Base-by-base conservation (phyloP, 2,888 invertebrate species). In the Oscheius myriophilus region DNA sequence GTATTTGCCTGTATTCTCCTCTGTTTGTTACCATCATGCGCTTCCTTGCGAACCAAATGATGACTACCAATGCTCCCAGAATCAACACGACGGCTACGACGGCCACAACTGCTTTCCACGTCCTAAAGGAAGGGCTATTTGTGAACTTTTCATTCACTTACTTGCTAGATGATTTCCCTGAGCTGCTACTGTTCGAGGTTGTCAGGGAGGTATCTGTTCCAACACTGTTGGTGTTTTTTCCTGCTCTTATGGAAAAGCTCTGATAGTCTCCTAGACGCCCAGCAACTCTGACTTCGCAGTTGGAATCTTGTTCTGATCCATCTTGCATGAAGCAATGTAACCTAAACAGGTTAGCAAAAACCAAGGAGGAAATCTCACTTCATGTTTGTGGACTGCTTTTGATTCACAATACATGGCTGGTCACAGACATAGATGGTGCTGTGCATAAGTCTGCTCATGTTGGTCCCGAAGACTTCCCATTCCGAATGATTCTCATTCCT, bases 31-130 rank as follows among this genome's bases (percentile, higher is more conserved):
- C 61, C 61, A 61, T 61, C 61, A 75, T 67, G 42, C 69, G 57
- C 41, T 75, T 77, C 52, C 75, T 67, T 63, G 75, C 76, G 51
- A 62, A 72, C 70, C 72, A 72, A 9, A 75, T 67, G 43, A 79
- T 71, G 23, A 72, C 4, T 3, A 55, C 67, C 12, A 79, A 68
- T 9, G 73, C 49, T 3, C 70, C 23, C 21, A 75, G 54, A 42
- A 79, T 67, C 1, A 58, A 7, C 39, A 76, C 14, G 9, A 73
- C 71, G 0, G 71, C 71, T n/a, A 75, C 46, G 11, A 79, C 68
- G n/a, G 72, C 76, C n/a, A 76, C 64, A 0, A 75, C 70, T 14
- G 71, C 66, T 58, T 79, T 79, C 78, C 78, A 79, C 12, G 54
- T 58, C 26, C 72, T 72, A 54, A 14, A 26, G 42, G 21, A 45